phyloP scores from a whole-genome alignment of 2,797 vertebrate species.

The Chiloscyllium punctatum region DNA sequence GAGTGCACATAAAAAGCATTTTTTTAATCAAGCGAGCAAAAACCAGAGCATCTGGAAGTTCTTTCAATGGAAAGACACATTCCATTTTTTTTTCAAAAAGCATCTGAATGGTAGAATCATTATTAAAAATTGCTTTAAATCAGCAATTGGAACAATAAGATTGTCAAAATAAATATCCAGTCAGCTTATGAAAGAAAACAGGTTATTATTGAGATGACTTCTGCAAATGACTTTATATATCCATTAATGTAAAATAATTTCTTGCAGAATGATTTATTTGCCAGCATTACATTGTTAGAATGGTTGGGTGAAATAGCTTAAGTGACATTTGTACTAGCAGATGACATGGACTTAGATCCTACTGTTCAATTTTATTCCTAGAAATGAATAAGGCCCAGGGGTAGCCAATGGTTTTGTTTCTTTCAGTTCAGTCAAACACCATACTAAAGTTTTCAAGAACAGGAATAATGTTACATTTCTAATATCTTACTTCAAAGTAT shows the following conservation, averaged over 20 bases:
- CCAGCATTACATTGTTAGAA: not conserved
- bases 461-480: not conserved
- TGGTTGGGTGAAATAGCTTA: not conserved
- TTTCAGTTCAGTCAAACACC: not conserved
- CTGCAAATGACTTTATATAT: not conserved
- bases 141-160: not conserved
- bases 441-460: no score
- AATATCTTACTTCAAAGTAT: not conserved
- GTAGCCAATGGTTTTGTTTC: not conserved
- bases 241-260: not conserved
- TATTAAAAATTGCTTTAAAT: constrained; percentile 20
- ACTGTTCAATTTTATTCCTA: not conserved
- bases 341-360: not conserved
- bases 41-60: constrained; percentile 27
- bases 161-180: constrained; percentile 25
- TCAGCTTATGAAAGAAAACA: constrained; percentile 7
- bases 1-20: constrained; percentile 6
- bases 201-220: not conserved
- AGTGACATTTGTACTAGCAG: not conserved
- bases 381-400: not conserved
- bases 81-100: not conserved
- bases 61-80: not conserved
- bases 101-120: not conserved
- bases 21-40: not conserved
- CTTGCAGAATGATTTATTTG: not conserved